Conservation (phyloP, 1,140 invertebrate genomes). For the Drosophila biarmipes region DNA sequence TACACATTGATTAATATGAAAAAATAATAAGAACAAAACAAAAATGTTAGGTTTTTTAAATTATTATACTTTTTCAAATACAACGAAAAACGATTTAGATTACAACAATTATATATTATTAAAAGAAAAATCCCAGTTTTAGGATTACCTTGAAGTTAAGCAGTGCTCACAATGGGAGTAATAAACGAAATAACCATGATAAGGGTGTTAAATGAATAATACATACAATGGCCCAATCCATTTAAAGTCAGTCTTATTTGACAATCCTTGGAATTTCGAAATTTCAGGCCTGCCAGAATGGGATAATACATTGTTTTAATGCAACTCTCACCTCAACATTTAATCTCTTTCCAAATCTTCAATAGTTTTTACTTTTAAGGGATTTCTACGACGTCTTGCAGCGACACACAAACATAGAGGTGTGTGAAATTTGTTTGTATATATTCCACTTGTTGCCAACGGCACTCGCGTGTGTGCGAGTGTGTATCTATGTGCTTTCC, state of each 20-base stretch:
- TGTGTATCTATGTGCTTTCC: slow-evolving; percentile 19
- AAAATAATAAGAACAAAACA: no score
- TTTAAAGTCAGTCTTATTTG: background rate
- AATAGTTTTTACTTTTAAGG: slow-evolving; percentile 19
- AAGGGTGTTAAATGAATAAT: no score
- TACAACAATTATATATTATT: no score
- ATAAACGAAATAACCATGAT: no score
- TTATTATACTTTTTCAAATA: no score
- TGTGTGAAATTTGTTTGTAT: slow-evolving; percentile 36
- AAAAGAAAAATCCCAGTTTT: no score
- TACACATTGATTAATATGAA: no score
- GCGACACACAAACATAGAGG: slow-evolving; percentile 19
- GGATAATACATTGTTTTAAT: background rate
- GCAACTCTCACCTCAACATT: background rate
- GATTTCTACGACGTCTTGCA: slow-evolving; percentile 25
- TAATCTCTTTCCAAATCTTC: background rate
- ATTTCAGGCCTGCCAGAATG: background rate
- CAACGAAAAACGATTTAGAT: no score
- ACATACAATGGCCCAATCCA: background rate
- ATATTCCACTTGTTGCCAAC: slow-evolving; percentile 74
- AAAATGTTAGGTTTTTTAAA: no score
- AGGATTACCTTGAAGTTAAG: no score
- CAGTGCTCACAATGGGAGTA: no score
- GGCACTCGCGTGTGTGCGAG: slow-evolving; percentile 27
- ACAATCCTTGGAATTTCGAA: background rate